phyloP scores from a whole-genome alignment of 2,797 vertebrate species.

The Otus scops region DNA sequence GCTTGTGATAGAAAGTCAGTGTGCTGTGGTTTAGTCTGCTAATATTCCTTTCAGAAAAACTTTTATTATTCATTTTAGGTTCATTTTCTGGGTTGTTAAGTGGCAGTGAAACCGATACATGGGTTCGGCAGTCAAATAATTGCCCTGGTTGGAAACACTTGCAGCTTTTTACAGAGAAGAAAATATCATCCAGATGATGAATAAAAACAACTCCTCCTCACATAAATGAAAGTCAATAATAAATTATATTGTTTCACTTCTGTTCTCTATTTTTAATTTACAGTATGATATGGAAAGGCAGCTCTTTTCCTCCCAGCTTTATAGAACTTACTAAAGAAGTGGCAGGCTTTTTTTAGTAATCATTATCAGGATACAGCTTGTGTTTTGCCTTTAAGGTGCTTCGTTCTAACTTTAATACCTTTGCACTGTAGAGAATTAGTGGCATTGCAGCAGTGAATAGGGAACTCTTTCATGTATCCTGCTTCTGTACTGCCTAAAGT shows the following conservation, averaged over 20 bases:
- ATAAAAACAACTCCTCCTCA: not conserved
- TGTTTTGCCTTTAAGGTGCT: not conserved
- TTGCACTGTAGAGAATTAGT: not conserved
- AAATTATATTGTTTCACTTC: not conserved
- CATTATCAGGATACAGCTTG: not conserved
- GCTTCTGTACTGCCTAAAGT: not conserved
- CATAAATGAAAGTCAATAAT: not conserved
- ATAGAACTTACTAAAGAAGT: not conserved
- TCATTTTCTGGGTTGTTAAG: slow-evolving; percentile 9
- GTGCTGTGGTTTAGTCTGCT: slow-evolving; percentile 16
- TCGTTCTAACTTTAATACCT: not conserved
- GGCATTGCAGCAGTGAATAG: not conserved
- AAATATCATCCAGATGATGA: slow-evolving; percentile 56
- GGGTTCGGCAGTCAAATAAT: not conserved
- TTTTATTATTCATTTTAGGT: not conserved
- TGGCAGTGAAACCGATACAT: not conserved
- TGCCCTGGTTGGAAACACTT: not conserved
- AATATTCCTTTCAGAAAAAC: not conserved
- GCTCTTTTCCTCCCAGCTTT: not conserved
- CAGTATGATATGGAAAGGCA: not conserved
- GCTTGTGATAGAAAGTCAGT: not conserved
- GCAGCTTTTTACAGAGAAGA: not conserved
- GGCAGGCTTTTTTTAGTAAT: not conserved
- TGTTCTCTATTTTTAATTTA: slow-evolving; percentile 32
- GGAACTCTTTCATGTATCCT: not conserved